A percentile compares a stretch with the other conserved stretches of the same genome.
Evolutionary conservation across 37 sponge, comb jelly and placozoan genomes (phyloP).

Genomic region (Halichondria panicea): DNA sequence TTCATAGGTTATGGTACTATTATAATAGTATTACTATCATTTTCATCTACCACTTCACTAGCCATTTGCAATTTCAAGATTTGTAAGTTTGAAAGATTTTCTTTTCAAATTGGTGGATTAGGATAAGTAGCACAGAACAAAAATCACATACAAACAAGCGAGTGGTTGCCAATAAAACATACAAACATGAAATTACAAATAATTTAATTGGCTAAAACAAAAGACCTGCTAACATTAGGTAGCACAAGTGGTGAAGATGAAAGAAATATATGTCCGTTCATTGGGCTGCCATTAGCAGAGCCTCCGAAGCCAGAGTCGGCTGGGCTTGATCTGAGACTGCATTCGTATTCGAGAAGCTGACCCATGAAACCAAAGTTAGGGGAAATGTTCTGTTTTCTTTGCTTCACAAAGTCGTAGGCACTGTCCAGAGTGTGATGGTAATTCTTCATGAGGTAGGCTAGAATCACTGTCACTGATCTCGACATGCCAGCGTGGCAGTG

Average conservation of each 20-base stretch:
- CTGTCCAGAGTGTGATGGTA: slow-evolving; percentile 58
- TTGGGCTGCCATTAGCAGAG: background rate
- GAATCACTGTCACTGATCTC: slow-evolving; percentile 80
- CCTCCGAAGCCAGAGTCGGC: slow-evolving; percentile 75
- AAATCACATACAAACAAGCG: too few relatives aligned
- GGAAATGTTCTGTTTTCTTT: slow-evolving; percentile 60
- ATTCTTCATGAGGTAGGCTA: slow-evolving; percentile 90
- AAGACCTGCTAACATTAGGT: background rate
- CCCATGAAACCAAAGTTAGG: slow-evolving; percentile 94
- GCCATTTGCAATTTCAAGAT: too few relatives aligned
- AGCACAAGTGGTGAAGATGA: background rate
- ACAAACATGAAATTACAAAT: too few relatives aligned
- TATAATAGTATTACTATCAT: too few relatives aligned
- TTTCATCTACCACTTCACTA: too few relatives aligned
- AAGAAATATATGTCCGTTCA: slow-evolving; percentile 6
- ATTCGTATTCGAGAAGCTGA: slow-evolving; percentile 78
- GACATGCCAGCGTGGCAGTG: slow-evolving; percentile 94
- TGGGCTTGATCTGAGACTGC: slow-evolving; percentile 21
- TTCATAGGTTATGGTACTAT: too few relatives aligned
- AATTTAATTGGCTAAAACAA: too few relatives aligned
- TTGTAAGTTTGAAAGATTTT: too few relatives aligned
- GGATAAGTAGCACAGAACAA: too few relatives aligned
- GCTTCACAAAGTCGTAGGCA: slow-evolving; percentile 86
- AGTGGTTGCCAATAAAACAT: too few relatives aligned
- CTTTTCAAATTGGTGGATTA: too few relatives aligned